Evolutionary conservation across 2,797 vertebrate genomes (phyloP).

Genomic region (Acomys russatus): DNA sequence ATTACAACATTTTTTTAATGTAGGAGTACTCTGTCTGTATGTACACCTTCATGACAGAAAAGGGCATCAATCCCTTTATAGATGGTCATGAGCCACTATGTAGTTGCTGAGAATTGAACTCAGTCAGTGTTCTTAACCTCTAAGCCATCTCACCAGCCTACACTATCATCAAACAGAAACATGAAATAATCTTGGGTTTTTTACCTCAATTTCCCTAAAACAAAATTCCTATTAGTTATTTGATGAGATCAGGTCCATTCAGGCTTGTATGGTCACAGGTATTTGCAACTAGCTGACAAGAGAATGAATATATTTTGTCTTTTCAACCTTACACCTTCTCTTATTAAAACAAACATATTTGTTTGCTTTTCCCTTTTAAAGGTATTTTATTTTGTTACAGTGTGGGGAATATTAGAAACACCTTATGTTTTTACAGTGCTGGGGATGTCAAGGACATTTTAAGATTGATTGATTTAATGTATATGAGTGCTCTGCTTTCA

Average conservation of each 20-base stretch:
- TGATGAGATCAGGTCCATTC: neutral
- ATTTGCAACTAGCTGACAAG: neutral
- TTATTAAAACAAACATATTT: slow-evolving; percentile 42
- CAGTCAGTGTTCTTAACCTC: too few relatives aligned
- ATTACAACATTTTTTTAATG: neutral
- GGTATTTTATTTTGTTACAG: neutral
- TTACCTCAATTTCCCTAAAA: slow-evolving; percentile 22
- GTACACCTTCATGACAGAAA: too few relatives aligned
- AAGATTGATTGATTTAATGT: neutral
- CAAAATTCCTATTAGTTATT: slow-evolving; percentile 20
- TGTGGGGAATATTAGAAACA: neutral
- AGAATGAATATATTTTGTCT: neutral
- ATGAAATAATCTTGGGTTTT: neutral
- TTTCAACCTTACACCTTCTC: neutral
- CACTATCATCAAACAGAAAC: neutral
- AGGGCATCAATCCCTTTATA: too few relatives aligned
- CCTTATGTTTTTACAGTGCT: neutral
- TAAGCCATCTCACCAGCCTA: too few relatives aligned
- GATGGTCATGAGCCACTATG: too few relatives aligned
- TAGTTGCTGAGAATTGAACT: too few relatives aligned
- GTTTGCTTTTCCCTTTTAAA: neutral
- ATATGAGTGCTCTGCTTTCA: too few relatives aligned
- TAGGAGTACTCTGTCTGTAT: too few relatives aligned
- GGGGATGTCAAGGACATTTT: neutral
- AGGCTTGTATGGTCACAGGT: neutral